These are phyloP conservation scores for Ranitomeya variabilis DNA, from an alignment of 2,113 vertebrate genomes.

Conservation along the genomic window DNA sequence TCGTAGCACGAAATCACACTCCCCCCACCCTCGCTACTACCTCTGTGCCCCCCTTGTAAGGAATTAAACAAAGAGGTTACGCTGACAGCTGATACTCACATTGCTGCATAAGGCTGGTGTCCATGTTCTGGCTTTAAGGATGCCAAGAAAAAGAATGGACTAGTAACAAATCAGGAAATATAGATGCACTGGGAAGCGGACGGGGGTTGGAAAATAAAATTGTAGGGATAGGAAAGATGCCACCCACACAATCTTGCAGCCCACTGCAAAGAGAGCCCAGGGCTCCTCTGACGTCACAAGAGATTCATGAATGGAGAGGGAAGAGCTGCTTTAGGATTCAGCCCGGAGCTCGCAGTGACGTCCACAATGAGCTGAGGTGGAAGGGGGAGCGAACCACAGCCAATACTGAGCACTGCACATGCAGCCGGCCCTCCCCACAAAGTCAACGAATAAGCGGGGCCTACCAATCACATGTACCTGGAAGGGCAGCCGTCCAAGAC, in stretches of 20 bases:
- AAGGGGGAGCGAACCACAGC: constrained; percentile 37
- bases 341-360: constrained; percentile 51
- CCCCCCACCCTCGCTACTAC: constrained; percentile 25
- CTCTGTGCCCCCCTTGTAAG: constrained; percentile 34
- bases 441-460: constrained; percentile 6
- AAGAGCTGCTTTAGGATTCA: constrained; percentile 57
- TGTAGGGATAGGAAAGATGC: constrained; percentile 41
- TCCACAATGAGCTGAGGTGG: constrained; percentile 51
- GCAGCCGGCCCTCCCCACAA: constrained; percentile 31
- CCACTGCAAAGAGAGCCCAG: constrained; percentile 55
- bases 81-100: constrained; percentile 56
- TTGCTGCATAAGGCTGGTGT: constrained; percentile 44
- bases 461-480: constrained; percentile 24
- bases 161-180: constrained; percentile 30
- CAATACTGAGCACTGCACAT: constrained; percentile 24
- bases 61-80: constrained; percentile 53
- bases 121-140: constrained; percentile 45
- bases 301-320: constrained; percentile 59
- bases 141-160: constrained; percentile 16
- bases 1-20: constrained; percentile 17
- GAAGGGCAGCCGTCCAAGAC: constrained; percentile 21
- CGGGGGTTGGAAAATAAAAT: constrained; percentile 35
- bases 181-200: not conserved
- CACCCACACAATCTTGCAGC: constrained; percentile 57
- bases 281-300: constrained; percentile 40